phyloP scores from a whole-genome alignment of 1,140 invertebrate species.

The Halictus rubicundus region DNA sequence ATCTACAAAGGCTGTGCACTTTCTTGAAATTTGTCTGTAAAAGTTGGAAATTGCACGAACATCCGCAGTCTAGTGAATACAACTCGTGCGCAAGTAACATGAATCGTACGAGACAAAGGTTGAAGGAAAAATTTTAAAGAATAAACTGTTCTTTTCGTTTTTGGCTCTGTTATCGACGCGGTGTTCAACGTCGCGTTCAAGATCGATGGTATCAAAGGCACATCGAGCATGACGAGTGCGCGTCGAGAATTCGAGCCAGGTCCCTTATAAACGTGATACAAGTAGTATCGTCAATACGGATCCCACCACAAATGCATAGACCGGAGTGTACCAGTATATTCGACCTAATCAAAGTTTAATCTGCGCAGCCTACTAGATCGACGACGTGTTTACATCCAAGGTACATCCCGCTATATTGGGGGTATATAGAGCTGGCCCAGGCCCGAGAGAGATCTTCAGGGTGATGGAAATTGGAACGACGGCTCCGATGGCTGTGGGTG shows the following conservation, averaged over 20 bases:
- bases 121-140: too few relatives aligned
- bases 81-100: too few relatives aligned
- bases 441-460: constrained; percentile 15
- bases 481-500: neutral
- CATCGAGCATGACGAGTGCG: neutral
- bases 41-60: too few relatives aligned
- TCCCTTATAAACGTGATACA: neutral
- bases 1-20: too few relatives aligned
- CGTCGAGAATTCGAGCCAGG: too few relatives aligned
- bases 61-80: too few relatives aligned
- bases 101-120: too few relatives aligned
- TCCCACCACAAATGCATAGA: neutral
- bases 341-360: constrained; percentile 49
- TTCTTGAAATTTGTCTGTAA: too few relatives aligned
- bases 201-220: neutral
- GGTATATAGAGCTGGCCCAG: constrained; percentile 11
- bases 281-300: constrained; percentile 18
- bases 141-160: too few relatives aligned
- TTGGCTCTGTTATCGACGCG: too few relatives aligned
- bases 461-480: constrained; percentile 47
- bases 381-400: constrained; percentile 39
- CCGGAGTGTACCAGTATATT: constrained; percentile 2
- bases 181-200: neutral
- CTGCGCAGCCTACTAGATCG: constrained; percentile 29
- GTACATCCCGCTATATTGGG: constrained; percentile 35